Conservation (phyloP, 2,113 vertebrate species). For the Pycnonotus jocosus region DNA sequence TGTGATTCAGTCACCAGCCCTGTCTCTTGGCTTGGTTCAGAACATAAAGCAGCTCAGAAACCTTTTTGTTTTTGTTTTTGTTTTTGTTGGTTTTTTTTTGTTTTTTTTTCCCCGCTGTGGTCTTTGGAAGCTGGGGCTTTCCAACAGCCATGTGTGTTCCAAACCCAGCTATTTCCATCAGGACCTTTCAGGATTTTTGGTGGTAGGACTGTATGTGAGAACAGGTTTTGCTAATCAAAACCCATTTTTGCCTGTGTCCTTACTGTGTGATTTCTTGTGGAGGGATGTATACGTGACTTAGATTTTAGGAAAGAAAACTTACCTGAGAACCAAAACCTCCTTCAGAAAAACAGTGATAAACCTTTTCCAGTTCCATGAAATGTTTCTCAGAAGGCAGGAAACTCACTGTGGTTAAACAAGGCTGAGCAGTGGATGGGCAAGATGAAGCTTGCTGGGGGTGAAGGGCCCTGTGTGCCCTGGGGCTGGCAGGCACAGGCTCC, state of each 20-base stretch:
- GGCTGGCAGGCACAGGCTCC: neutral
- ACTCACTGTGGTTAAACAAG: neutral
- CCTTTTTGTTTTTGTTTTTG: too few species aligned
- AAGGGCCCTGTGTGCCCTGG: neutral
- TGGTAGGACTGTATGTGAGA: too few species aligned
- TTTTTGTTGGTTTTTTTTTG: too few species aligned
- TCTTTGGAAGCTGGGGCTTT: neutral
- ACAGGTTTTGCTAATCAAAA: neutral
- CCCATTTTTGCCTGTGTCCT: neutral
- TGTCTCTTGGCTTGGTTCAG: neutral
- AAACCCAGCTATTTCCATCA: neutral
- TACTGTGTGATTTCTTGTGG: neutral
- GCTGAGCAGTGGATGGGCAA: neutral
- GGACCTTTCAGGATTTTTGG: neutral
- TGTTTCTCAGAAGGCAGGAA: neutral
- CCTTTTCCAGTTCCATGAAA: neutral
- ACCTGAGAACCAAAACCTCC: neutral
- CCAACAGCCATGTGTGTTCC: neutral
- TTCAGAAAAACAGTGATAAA: neutral
- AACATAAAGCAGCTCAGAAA: neutral
- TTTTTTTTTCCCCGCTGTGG: too few species aligned
- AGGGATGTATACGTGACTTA: neutral
- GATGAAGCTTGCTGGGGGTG: neutral
- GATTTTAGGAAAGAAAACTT: neutral
- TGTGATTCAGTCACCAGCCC: neutral